phyloP scores from a whole-genome alignment of 2,888 invertebrate species.

The Erynnis tages region DNA sequence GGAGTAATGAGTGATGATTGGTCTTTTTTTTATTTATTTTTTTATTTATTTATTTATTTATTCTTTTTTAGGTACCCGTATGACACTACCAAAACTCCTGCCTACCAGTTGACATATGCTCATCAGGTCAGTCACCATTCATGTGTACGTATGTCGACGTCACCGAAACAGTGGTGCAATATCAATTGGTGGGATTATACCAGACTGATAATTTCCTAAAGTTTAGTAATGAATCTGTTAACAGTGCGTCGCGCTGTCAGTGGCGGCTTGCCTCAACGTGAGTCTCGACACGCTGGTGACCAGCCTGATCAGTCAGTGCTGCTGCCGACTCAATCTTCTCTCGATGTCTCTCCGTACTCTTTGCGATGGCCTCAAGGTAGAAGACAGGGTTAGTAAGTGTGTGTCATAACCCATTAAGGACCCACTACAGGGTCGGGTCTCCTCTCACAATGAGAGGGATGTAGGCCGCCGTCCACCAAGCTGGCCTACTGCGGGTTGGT shows the following conservation, averaged over 20 bases:
- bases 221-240: background rate
- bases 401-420: no score
- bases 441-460: no score
- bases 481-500: no score
- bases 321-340: constrained; percentile 69
- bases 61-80: constrained; percentile 31
- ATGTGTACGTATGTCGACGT: no score
- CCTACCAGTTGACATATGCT: constrained; percentile 35
- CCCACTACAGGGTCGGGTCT: no score
- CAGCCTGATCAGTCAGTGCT: constrained; percentile 68
- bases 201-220: background rate
- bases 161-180: no score
- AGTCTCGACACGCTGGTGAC: constrained; percentile 72
- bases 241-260: constrained; percentile 64
- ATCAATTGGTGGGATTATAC: no score
- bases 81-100: constrained; percentile 25
- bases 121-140: constrained; percentile 47
- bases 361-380: constrained; percentile 30
- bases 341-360: constrained; percentile 54
- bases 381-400: constrained; percentile 19
- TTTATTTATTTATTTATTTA: background rate
- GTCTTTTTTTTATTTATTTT: no score
- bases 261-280: constrained; percentile 74
- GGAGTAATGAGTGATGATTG: no score
- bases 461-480: no score